Conservation (phyloP, 2,888 invertebrate genomes). For the Geophilus truncorum region DNA sequence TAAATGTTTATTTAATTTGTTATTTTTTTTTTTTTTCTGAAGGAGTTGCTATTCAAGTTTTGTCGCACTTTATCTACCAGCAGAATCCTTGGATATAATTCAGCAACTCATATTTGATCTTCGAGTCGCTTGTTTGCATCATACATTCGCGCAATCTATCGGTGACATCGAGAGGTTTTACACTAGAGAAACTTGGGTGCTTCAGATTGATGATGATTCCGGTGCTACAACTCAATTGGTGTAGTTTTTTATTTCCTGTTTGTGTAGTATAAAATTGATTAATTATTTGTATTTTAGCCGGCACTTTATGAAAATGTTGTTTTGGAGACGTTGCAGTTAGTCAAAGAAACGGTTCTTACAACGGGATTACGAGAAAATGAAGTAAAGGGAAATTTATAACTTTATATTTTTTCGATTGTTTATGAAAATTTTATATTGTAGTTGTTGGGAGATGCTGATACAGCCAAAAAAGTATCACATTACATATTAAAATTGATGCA, state of each 20-base stretch:
- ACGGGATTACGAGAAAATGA: conserved; percentile 62
- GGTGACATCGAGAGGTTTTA: not conserved
- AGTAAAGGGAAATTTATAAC: conserved; percentile 27
- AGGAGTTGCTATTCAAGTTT: conserved; percentile 69
- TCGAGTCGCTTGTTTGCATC: conserved; percentile 49
- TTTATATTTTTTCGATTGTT: not conserved
- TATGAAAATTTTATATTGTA: not conserved
- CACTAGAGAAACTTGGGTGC: conserved; percentile 70
- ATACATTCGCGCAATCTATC: not conserved
- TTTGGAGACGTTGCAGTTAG: conserved; percentile 61
- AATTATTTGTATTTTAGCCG: conserved; percentile 53
- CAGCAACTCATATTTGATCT: conserved; percentile 80
- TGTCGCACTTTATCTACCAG: conserved; percentile 77
- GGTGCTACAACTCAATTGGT: conserved; percentile 80
- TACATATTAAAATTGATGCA: conserved; percentile 18
- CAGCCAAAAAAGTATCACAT: not conserved
- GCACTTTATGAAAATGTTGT: conserved; percentile 66
- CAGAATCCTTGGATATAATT: conserved; percentile 78
- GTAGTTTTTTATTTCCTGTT: conserved; percentile 42
- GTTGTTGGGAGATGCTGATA: not conserved
- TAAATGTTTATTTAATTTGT: not conserved
- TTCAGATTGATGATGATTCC: conserved; percentile 74
- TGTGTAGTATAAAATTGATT: not conserved
- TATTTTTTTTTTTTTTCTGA: conserved; percentile 28
- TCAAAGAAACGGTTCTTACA: conserved; percentile 65